Evolutionary conservation across 2,113 vertebrate genomes (phyloP), one percentile per base, ranked within the genome.

Genomic region (Plestiodon gilberti): DNA sequence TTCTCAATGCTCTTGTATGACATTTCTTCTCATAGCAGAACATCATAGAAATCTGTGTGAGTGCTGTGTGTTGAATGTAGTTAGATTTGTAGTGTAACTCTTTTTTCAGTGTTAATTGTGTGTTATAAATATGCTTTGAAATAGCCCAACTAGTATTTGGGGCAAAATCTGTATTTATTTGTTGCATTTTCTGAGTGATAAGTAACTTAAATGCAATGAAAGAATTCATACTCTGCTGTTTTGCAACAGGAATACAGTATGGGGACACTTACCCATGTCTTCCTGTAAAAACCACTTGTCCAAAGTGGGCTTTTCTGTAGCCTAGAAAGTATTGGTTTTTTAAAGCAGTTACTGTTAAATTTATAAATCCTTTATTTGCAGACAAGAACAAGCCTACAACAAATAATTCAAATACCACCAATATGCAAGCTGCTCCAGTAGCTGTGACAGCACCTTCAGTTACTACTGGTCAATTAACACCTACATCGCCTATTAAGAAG

Each of bases 401-500:
- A 94, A 98, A 97, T 90, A 96, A 94, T 84, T 78, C 92, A 76
- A 97, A 94, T 96, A 98, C 95, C 90, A 96, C 96, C 61, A 95
- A 95, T 89, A 86, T 95, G 23, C 96, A 96, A 7, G 91, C 97
- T 6, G 64, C 96, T 87, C 96, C 94, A 3, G 90, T 97, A 90
- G 95, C 97, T 55, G 96, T 97, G 77, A 96, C 91, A 78, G 94
- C 98, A 0, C 95, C 98, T 91, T 96, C 98, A 4, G 96, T 97
- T 89, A 97, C 97, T 1, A 95, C 97, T 91, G 97, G 97, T 90
- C 98, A 98, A 94, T 96, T 98, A 87, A 97, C 97, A 84, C 99
- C 98, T 88, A 95, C 98, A n/a, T 99, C 98, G 73, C 98, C 98
- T 74, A 82, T 98, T 77, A 99, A 99, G 93, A 99, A 99, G 98